phyloP scores from a whole-genome alignment of 2,888 invertebrate species.

The Spodoptera picta region DNA sequence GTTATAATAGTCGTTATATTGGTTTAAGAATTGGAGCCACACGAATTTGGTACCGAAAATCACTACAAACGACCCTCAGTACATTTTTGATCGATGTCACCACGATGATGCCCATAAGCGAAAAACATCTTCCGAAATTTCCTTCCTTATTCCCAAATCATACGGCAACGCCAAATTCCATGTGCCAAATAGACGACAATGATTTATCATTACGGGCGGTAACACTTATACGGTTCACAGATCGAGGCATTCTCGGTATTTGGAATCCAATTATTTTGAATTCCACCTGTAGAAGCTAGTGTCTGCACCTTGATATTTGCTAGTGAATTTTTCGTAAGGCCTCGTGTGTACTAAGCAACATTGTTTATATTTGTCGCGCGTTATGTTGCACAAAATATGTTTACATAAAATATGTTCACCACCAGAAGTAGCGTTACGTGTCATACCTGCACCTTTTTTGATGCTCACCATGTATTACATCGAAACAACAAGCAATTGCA shows the following conservation, averaged over 20 bases:
- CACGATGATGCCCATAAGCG: constrained; percentile 16
- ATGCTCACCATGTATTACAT: too few species aligned
- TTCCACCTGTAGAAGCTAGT: constrained; percentile 51
- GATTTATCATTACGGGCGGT: constrained; percentile 69
- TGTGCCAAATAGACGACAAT: constrained; percentile 55
- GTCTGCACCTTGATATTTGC: constrained; percentile 34
- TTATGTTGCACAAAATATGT: too few species aligned
- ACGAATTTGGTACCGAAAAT: not conserved
- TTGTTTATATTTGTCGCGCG: too few species aligned
- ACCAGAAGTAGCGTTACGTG: too few species aligned
- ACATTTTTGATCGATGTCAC: constrained; percentile 12
- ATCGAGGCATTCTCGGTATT: constrained; percentile 65
- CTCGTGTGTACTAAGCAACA: too few species aligned
- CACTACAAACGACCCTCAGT: constrained; percentile 11
- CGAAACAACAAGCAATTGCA: too few species aligned
- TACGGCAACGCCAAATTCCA: constrained; percentile 41
- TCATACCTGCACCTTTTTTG: too few species aligned
- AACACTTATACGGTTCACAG: constrained; percentile 55
- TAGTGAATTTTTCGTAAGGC: constrained; percentile 47
- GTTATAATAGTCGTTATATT: too few species aligned
- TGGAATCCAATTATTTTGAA: constrained; percentile 75
- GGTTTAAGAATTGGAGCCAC: too few species aligned
- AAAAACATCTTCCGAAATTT: constrained; percentile 13
- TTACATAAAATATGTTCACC: too few species aligned
- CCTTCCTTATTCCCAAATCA: constrained; percentile 34